Conservation (phyloP, 2,113 vertebrate genomes). For the Bambusicola thoracicus region DNA sequence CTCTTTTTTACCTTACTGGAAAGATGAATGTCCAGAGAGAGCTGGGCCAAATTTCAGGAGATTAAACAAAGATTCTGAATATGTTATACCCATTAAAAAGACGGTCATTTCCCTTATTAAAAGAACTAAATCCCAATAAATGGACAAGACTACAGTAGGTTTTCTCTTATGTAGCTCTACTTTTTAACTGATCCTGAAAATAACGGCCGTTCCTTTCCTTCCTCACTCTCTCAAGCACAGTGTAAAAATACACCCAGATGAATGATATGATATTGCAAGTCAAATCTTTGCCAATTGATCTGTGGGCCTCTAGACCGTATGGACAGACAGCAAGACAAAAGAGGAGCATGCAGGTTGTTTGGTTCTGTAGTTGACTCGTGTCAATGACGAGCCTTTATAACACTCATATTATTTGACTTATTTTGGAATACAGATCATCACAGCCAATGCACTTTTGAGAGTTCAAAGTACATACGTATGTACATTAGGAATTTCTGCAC, state of each 20-base stretch:
- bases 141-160: background rate
- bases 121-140: background rate
- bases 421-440: background rate
- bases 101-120: background rate
- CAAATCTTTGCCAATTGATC: background rate
- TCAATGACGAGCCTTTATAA: background rate
- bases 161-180: background rate
- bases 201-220: background rate
- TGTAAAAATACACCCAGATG: background rate
- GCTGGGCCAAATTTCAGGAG: background rate
- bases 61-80: background rate
- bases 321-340: background rate
- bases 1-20: background rate
- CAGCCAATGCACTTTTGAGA: background rate
- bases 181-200: slow-evolving; percentile 2
- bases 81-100: background rate
- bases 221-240: background rate
- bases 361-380: background rate
- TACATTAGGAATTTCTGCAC: background rate
- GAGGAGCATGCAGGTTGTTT: background rate
- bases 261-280: background rate
- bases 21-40: background rate
- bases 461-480: background rate
- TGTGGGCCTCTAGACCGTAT: background rate
- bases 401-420: background rate